Evolutionary conservation across 1,140 invertebrate genomes (phyloP), one percentile per base, ranked within the genome.

Genomic region (Bombus huntii): DNA sequence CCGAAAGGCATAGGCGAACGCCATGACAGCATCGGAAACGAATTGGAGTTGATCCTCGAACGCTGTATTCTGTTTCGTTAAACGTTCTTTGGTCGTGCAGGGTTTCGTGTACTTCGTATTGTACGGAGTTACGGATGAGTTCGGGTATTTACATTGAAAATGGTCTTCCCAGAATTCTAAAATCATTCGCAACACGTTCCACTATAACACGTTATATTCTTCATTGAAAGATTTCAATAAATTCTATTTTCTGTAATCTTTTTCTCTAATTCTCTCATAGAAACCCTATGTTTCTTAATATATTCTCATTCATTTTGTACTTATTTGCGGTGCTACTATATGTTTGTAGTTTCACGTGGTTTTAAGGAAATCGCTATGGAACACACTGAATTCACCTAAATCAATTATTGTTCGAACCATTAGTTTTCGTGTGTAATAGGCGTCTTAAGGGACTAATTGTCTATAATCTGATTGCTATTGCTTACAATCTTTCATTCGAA

Each of bases 111-210:
- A 98, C 87, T 97, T 96, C 47, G 95, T 94, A 91, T 99, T 99
- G 95, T 98, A 98, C 0, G 98, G 98, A 0, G 98, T 98, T 44
- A 95, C 94, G 0, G 97, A 96, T 71, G 97, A 97, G 89, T 97
- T 97, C 0, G 97, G 97, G 93, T 98, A 98, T 15, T 97, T 96
- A 91, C 98, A 98, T 83, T 97, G 96, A 92, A 99, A 99, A 92
- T 98, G 98, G 92, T 98, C 97, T 92, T 99, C 98, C 98, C 98
- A 99, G 95, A 98, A 99, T 96, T 99, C 98, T 98, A 95, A 34
- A 96, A 96, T 71, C 28, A 71, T 72, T 72, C 37, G 25, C 10
- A 22, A 39, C 28, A 71, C 3, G 34, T 37, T 34, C 3, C 9
- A 37, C 31, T 68, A 37, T 10, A 10, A 68, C 4, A 68, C 34